A percentile compares a stretch with the other conserved stretches of the same genome.
These are phyloP conservation scores for Tyria jacobaeae DNA, from an alignment of 2,888 invertebrate genomes.

Conservation along the genomic window DNA sequence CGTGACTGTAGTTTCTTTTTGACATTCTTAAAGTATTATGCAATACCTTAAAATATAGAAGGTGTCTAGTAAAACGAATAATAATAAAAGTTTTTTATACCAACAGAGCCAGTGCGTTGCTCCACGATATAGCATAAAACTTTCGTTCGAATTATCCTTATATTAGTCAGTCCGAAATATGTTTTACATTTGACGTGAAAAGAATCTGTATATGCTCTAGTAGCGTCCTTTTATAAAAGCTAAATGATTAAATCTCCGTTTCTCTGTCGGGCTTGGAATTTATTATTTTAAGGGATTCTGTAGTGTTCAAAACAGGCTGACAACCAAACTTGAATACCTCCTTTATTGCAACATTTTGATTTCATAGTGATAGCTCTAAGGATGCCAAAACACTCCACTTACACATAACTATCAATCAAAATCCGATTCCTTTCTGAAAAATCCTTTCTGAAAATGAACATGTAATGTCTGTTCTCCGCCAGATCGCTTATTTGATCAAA, in stretches of 20 bases:
- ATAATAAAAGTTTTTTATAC: too few relatives aligned
- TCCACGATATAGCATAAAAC: slow-evolving; percentile 24
- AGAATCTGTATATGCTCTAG: slow-evolving; percentile 23
- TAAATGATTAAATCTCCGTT: slow-evolving; percentile 17
- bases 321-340: not conserved
- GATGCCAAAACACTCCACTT: not conserved
- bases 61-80: slow-evolving; percentile 9
- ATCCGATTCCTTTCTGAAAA: too few relatives aligned
- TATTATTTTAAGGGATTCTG: not conserved
- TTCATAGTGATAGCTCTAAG: not conserved
- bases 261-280: slow-evolving; percentile 12
- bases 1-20: too few relatives aligned
- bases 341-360: not conserved
- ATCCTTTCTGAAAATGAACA: too few relatives aligned
- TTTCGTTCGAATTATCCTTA: slow-evolving; percentile 15
- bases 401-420: not conserved
- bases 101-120: slow-evolving; percentile 14
- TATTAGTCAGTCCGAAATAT: slow-evolving; percentile 31
- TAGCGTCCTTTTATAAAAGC: slow-evolving; percentile 12
- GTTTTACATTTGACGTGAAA: slow-evolving; percentile 29
- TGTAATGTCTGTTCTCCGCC: too few relatives aligned
- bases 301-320: not conserved
- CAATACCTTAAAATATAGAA: not conserved
- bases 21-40: too few relatives aligned
- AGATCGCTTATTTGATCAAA: too few relatives aligned